phyloP scores from a whole-genome alignment of 2,113 vertebrate genomes.

The Carassius carassius region DNA sequence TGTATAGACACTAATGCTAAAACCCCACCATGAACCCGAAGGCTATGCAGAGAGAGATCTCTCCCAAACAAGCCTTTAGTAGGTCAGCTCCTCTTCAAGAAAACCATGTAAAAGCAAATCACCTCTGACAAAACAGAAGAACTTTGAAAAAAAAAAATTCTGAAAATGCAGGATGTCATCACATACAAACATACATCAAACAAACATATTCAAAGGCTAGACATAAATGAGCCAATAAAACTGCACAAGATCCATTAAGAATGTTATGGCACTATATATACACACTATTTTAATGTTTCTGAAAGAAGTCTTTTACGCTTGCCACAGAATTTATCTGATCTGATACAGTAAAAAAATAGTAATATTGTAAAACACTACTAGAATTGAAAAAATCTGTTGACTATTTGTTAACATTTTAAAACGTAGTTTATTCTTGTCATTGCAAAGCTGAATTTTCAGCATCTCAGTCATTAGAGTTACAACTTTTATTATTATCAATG shows the following conservation, averaged over 20 bases:
- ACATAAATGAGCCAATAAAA: not conserved
- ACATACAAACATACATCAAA: too few species aligned
- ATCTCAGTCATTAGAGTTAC: not conserved
- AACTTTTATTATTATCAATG: too few species aligned
- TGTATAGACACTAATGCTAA: constrained; percentile 13
- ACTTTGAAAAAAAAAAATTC: too few species aligned
- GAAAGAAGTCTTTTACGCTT: not conserved
- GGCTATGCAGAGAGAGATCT: constrained; percentile 24
- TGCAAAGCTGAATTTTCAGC: not conserved
- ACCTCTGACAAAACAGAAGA: constrained; percentile 16
- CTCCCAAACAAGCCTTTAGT: constrained; percentile 37
- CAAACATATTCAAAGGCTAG: not conserved
- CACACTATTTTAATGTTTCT: not conserved
- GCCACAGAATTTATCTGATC: not conserved
- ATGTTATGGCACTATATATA: not conserved
- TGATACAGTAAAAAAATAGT: not conserved
- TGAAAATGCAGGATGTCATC: too few species aligned
- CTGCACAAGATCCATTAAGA: not conserved
- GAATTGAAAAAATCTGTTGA: not conserved
- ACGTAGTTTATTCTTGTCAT: not conserved
- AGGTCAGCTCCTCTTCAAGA: constrained; percentile 33
- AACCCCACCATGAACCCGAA: constrained; percentile 21
- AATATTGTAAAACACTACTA: not conserved
- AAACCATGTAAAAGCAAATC: constrained; percentile 39
- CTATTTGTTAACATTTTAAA: too few species aligned